Evolutionary conservation across 2,797 vertebrate species (phyloP).

Genomic region (Tiaroga cobitis): DNA sequence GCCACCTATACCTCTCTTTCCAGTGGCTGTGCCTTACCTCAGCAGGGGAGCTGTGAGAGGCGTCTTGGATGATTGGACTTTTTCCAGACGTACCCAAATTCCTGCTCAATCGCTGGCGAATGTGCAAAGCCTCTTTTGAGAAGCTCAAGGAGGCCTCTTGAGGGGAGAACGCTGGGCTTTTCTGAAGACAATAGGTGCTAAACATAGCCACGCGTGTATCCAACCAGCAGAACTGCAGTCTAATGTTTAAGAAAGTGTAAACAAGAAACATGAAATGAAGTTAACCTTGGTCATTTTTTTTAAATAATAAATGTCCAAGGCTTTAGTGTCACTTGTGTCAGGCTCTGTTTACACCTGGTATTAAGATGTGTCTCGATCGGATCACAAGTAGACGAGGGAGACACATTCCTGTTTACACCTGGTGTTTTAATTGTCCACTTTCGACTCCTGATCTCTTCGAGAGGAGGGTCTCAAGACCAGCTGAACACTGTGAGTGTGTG

Average conservation of each 20-base stretch:
- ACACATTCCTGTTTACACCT: no score
- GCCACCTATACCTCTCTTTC: conserved; percentile 36
- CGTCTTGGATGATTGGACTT: conserved; percentile 34
- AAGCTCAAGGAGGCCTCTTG: conserved; percentile 65
- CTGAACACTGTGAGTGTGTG: no score
- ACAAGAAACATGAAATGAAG: background rate
- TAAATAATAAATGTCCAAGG: no score
- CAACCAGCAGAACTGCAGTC: conserved; percentile 46
- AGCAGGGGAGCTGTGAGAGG: conserved; percentile 36
- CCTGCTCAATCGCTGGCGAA: conserved; percentile 65
- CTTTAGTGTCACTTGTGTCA: no score
- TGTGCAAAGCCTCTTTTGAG: conserved; percentile 70
- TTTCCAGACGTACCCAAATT: conserved; percentile 52
- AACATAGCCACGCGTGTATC: conserved; percentile 68
- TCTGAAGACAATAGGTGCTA: conserved; percentile 65
- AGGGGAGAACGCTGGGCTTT: conserved; percentile 70
- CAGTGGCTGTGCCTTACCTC: conserved; percentile 46
- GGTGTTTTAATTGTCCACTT: no score
- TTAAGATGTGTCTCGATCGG: no score
- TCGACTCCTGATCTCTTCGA: no score
- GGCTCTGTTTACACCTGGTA: no score
- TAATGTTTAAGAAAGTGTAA: background rate
- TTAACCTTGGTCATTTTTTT: background rate
- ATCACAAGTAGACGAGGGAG: no score
- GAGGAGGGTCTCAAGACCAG: no score